Evolutionary conservation across 1,140 invertebrate genomes (phyloP).

Genomic region (Dreissena polymorpha): DNA sequence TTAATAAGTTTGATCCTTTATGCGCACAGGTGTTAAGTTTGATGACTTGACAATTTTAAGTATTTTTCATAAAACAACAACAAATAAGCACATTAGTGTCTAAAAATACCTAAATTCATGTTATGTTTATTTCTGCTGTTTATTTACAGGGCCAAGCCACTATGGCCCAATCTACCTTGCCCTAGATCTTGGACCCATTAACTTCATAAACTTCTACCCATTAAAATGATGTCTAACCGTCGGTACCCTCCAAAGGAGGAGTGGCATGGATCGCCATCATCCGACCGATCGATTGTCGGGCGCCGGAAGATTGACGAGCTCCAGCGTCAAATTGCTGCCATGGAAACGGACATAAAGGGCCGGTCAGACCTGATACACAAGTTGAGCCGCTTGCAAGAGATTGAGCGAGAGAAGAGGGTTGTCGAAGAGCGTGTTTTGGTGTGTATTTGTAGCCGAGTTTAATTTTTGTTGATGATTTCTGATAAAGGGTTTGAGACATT

Average conservation of each 20-base stretch:
- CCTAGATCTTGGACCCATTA: not conserved
- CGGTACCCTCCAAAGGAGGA: not conserved
- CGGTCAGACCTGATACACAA: slow-evolving; percentile 15
- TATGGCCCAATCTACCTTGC: not conserved
- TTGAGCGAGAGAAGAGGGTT: slow-evolving; percentile 28
- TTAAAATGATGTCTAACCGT: slow-evolving; percentile 17
- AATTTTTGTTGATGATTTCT: not conserved
- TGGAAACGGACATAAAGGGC: slow-evolving; percentile 28
- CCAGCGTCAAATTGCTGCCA: slow-evolving; percentile 29
- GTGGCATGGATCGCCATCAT: slow-evolving; percentile 14
- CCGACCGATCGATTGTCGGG: slow-evolving; percentile 13
- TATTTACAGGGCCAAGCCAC: too few species aligned
- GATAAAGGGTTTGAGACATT: too few species aligned
- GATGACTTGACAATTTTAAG: not conserved
- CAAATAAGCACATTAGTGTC: not conserved
- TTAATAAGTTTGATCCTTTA: not conserved
- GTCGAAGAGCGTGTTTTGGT: slow-evolving; percentile 50
- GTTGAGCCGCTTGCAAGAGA: slow-evolving; percentile 20
- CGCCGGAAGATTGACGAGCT: slow-evolving; percentile 34
- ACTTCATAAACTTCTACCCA: not conserved
- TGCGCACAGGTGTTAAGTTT: not conserved
- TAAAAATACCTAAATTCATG: not conserved
- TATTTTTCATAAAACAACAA: too few species aligned
- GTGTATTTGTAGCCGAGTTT: not conserved
- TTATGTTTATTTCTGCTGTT: not conserved